Evolutionary conservation across 2,797 vertebrate genomes (phyloP), one percentile per base, ranked within the genome.

Genomic region (Clarias pachynema): DNA sequence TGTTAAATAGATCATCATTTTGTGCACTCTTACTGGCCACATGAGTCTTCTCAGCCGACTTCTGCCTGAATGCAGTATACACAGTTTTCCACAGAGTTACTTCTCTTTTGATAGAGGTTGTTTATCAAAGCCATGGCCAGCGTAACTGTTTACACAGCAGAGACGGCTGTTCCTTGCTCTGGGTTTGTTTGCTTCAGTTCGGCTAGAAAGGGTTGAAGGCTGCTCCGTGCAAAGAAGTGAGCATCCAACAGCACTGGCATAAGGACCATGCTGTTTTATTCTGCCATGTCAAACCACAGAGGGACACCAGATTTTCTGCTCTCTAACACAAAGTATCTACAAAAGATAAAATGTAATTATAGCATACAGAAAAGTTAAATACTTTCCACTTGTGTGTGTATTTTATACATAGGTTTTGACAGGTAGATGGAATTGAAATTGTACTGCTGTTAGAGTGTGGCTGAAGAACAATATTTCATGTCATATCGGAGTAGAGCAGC

Each of bases 391-490:
- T 8, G 14, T 73, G 15, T 49, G 15, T 26, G 15, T 65, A 16
- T 79, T 37, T 29, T 49, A 29, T 80, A 18, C 15, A 63, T 44
- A 2, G 22, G 9, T 10, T 24, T 63, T 24, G 84, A 86, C 79
- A 86, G 37, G 40, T 86, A 73, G 91, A 92, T 85, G 82, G 69
- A 87, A 86, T 90, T 85, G 77, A 89, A 89, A 88, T 88, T 59
- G 73, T 80, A 80, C 81, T 80, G 89, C 83, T 89, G 82, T 90
- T 93, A 92, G 84, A 90, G 91, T 85, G 81, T 87, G 87, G 87
- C 86, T 69, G 93, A 93, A 91, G 91, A 91, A 92, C 92, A 90
- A 88, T 72, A 34, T 82, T 92, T 91, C 92, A 92, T 86, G 86
- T 84, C 72, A 40, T 85, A 86, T 92, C 88, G 88, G 80, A 8